Evolutionary conservation across 2,888 invertebrate genomes (phyloP).

Genomic region (Sinhomidia bicolor): DNA sequence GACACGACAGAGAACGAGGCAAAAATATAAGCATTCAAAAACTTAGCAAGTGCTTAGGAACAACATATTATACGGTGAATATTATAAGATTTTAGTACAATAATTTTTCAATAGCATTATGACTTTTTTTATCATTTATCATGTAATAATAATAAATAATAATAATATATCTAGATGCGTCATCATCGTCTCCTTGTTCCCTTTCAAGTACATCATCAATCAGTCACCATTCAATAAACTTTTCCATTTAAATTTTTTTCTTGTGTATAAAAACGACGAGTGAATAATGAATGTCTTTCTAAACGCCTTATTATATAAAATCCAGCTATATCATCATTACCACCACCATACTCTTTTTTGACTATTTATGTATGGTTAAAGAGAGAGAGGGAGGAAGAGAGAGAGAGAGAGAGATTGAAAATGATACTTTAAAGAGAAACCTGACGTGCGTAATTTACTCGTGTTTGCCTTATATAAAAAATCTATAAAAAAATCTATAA

Average conservation of each 20-base stretch:
- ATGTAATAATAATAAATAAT: too few relatives aligned
- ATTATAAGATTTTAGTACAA: too few relatives aligned
- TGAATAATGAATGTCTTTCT: not conserved
- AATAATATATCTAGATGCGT: not conserved
- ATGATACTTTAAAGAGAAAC: conserved; percentile 1
- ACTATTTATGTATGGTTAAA: too few relatives aligned
- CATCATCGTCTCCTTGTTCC: not conserved
- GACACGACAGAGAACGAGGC: not conserved
- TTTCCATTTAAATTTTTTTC: not conserved
- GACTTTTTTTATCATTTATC: too few relatives aligned
- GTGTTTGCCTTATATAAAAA: not conserved
- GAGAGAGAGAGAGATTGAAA: too few relatives aligned
- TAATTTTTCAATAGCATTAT: too few relatives aligned
- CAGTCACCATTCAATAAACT: not conserved
- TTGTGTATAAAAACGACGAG: not conserved
- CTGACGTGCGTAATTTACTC: not conserved
- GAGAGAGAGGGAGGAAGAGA: too few relatives aligned
- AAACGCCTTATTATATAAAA: not conserved
- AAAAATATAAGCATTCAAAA: too few relatives aligned
- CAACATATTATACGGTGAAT: too few relatives aligned
- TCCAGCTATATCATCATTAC: not conserved
- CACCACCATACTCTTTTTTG: not conserved
- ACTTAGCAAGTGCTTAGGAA: too few relatives aligned
- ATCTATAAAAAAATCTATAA: not conserved
- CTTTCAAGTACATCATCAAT: not conserved